A percentile compares a stretch with the other conserved stretches of the same genome.
These are phyloP conservation scores for Phenacoccus solenopsis DNA, from an alignment of 1,140 invertebrate species.

Conservation along the genomic window DNA sequence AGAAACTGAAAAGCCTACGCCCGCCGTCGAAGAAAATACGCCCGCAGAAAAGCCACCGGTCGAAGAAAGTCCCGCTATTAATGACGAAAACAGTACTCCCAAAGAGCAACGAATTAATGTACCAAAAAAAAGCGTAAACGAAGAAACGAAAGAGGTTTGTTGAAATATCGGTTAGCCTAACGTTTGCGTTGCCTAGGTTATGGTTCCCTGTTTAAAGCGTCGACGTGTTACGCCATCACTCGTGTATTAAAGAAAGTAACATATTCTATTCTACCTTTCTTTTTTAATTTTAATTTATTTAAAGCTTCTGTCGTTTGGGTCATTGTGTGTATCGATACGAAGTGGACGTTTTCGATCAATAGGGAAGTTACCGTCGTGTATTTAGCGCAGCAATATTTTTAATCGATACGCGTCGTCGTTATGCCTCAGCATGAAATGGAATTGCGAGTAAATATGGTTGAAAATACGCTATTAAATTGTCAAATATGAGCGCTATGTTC, in stretches of 20 bases:
- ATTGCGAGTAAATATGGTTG: too few species aligned
- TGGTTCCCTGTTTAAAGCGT: neutral
- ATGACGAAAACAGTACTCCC: conserved; percentile 12
- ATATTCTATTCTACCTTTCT: neutral
- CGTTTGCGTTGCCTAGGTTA: conserved; percentile 18
- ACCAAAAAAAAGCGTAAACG: conserved; percentile 29
- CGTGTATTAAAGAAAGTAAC: neutral
- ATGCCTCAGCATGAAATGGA: too few species aligned
- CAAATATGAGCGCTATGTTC: too few species aligned
- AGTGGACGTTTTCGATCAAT: neutral
- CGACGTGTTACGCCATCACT: too few species aligned
- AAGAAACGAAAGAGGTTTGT: conserved; percentile 26
- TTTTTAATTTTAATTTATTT: neutral
- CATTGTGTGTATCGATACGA: neutral
- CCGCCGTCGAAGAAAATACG: too few species aligned
- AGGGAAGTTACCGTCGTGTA: neutral
- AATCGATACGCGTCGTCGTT: neutral
- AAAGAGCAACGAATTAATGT: conserved; percentile 34
- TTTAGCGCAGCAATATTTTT: neutral
- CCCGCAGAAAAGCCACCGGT: too few species aligned
- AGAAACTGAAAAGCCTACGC: too few species aligned
- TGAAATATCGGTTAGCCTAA: conserved; percentile 21
- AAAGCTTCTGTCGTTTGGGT: neutral
- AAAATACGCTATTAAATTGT: too few species aligned
- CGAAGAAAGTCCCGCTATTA: neutral